These are phyloP conservation scores for Chloromyia formosa DNA, from an alignment of 2,888 invertebrate species.

Conservation along the genomic window DNA sequence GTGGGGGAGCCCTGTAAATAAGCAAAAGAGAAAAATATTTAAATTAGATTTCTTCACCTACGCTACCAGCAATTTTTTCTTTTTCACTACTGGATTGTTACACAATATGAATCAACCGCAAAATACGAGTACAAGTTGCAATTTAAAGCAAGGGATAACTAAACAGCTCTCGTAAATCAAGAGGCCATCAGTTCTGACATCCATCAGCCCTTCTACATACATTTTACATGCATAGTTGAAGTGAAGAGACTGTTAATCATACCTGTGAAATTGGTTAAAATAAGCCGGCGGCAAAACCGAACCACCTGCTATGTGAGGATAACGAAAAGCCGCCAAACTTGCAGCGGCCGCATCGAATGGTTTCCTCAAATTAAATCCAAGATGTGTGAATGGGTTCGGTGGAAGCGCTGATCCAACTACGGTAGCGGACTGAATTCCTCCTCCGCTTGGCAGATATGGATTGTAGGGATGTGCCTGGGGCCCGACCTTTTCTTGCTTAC, in stretches of 20 bases:
- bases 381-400: slow-evolving; percentile 82
- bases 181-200: too few relatives aligned
- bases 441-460: slow-evolving; percentile 78
- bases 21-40: background rate
- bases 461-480: slow-evolving; percentile 91
- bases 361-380: slow-evolving; percentile 79
- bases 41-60: background rate
- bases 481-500: slow-evolving; percentile 92
- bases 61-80: too few relatives aligned
- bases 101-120: too few relatives aligned
- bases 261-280: slow-evolving; percentile 68
- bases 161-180: too few relatives aligned
- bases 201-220: too few relatives aligned
- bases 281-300: slow-evolving; percentile 70
- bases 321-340: slow-evolving; percentile 77
- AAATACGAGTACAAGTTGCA: too few relatives aligned
- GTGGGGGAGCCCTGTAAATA: slow-evolving; percentile 69
- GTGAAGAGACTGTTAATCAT: slow-evolving; percentile 48
- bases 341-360: slow-evolving; percentile 73
- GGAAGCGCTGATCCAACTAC: slow-evolving; percentile 78
- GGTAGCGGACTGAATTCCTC: slow-evolving; percentile 68
- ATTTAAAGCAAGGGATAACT: too few relatives aligned
- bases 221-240: background rate
- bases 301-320: slow-evolving; percentile 67
- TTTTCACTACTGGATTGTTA: too few relatives aligned